Conservation (phyloP, 2,888 invertebrate genomes). For the Cistogaster globosa region DNA sequence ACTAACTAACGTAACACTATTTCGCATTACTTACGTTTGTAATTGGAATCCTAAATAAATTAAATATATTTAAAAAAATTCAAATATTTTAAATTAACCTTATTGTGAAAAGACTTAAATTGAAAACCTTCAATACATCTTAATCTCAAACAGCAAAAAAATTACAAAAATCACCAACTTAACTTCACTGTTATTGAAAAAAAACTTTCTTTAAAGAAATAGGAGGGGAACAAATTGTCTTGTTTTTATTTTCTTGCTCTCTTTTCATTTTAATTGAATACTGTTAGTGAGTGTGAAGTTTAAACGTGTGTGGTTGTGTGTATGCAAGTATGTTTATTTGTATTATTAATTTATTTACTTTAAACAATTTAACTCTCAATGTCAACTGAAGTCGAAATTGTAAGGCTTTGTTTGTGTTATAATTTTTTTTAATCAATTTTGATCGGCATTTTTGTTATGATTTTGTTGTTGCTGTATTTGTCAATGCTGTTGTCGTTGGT, state of each 20-base stretch:
- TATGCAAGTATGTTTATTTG: background rate
- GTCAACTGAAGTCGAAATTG: conserved; percentile 64
- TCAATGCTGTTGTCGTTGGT: conserved; percentile 20
- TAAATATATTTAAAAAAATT: no score
- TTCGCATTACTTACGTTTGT: no score
- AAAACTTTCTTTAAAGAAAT: no score
- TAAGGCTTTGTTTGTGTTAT: conserved; percentile 62
- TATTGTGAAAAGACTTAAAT: no score
- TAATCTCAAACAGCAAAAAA: no score
- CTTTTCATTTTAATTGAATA: background rate
- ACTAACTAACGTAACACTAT: no score
- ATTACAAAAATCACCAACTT: no score
- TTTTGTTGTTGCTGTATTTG: conserved; percentile 19
- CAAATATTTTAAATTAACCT: no score
- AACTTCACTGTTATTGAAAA: no score
- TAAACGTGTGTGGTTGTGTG: background rate
- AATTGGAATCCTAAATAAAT: no score
- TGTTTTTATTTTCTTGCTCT: conserved; percentile 19
- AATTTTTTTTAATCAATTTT: conserved; percentile 20
- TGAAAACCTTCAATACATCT: no score
- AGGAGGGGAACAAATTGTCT: background rate
- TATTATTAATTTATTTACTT: conserved; percentile 32
- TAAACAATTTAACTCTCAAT: conserved; percentile 59
- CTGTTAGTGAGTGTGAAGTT: background rate
- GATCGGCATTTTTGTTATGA: conserved; percentile 47